Base-by-base conservation (phyloP, 1,140 invertebrate species). In the Cylas formicarius region DNA sequence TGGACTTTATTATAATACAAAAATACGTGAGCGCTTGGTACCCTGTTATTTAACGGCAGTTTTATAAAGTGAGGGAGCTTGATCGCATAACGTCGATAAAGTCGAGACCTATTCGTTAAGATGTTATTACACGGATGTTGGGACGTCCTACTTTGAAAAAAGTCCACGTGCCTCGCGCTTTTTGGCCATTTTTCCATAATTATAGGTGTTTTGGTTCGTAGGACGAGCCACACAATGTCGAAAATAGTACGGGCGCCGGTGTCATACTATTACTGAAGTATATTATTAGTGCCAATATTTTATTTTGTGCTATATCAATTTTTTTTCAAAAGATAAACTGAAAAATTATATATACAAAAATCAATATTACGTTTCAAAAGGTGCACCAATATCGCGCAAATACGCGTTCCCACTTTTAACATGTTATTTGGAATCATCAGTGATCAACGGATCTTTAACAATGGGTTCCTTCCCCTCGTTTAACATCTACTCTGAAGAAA, bases 71-170 rank as follows among this genome's bases (percentile, higher is more conserved):
- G 49, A 50, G 53, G 57, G 49, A 57, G 55, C 55, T 48, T 48
- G 55, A 55, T 55, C 52, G 55, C 44, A 57, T 35, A 40, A 27
- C 32, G 38, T 52, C 50, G 57, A 59, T 59, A 57, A 57, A 52
- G 50, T 36, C 46, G 43, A 45, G 45, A 37, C 32, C 49, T 38
- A 24, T 51, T 45, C 43, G 44, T 47, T 52, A 61, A 58, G 51
- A 42, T 55, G 52, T 61, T 57, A 62, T 62, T 62, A 61, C 53
- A 56, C 55, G 37, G 60, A 53, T 52, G 55, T 55, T 38, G 47
- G 41, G 26, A 45, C 49, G 58, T 52, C 58, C 61, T 46, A 50
- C 57, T n/a, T n/a, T n/a, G n/a, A n/a, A n/a, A 55, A 44, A 45
- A 52, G 44, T 47, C 52, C 57, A 59, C 61, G 59, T 60, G 61